Evolutionary conservation across 1,140 invertebrate genomes (phyloP).

Genomic region (Drosophila tristis): DNA sequence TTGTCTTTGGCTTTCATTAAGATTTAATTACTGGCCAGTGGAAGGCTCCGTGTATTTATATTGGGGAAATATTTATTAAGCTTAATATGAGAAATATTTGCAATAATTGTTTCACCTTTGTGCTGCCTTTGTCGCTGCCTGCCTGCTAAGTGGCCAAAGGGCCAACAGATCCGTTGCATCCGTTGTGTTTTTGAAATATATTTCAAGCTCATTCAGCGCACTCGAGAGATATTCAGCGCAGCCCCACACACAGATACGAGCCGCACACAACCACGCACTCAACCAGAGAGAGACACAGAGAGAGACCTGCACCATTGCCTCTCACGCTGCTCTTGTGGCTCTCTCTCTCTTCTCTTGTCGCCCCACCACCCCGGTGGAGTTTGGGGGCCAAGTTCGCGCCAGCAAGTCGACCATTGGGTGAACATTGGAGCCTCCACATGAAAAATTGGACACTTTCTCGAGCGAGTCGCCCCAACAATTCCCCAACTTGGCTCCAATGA

Average conservation of each 20-base stretch:
- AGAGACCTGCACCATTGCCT: too few relatives aligned
- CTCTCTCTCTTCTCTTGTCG: slow-evolving; percentile 20
- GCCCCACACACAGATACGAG: slow-evolving; percentile 35
- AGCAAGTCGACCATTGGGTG: slow-evolving; percentile 57
- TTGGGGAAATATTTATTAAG: too few relatives aligned
- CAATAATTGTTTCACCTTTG: too few relatives aligned
- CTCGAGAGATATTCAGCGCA: slow-evolving; percentile 48
- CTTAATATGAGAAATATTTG: too few relatives aligned
- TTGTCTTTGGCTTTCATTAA: slow-evolving; percentile 10
- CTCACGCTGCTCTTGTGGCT: not conserved
- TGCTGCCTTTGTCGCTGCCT: not conserved
- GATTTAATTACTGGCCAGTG: too few relatives aligned
- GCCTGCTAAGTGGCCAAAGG: slow-evolving; percentile 7
- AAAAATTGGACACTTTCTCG: slow-evolving; percentile 65
- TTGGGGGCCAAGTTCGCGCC: slow-evolving; percentile 43
- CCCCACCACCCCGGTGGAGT: slow-evolving; percentile 66
- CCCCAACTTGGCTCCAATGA: slow-evolving; percentile 10
- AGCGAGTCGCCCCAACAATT: slow-evolving; percentile 58
- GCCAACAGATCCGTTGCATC: slow-evolving; percentile 37
- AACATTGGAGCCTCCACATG: slow-evolving; percentile 21
- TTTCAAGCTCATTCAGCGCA: slow-evolving; percentile 71
- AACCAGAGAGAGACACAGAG: slow-evolving; percentile 12
- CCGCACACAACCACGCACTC: not conserved
- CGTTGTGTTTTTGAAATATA: slow-evolving; percentile 57
- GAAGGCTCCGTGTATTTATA: too few relatives aligned